Evolutionary conservation across 2,797 vertebrate species (phyloP), one percentile per base, ranked within the genome.

Genomic region (Octomys mimax): DNA sequence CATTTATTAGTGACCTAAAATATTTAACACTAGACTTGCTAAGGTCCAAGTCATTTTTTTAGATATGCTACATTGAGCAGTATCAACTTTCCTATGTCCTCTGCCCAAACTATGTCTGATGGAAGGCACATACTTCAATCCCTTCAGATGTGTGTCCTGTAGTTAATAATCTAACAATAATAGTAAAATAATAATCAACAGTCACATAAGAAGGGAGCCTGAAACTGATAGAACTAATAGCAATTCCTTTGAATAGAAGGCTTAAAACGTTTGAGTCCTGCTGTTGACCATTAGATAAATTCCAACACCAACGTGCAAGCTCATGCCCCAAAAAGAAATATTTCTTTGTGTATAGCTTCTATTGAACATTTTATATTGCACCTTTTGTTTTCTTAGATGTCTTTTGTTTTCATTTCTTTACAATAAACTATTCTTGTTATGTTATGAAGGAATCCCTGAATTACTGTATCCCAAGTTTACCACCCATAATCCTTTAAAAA

Each of bases 1-100:
- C 3, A 39, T 89, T 89, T 84, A 31, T 66, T 46, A 88, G 77
- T 89, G 26, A 86, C 52, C 68, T 33, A 57, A 87, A 95, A 92
- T 36, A 31, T 18, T 77, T 49, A 54, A 39, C 24, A 90, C 19
- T 89, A 61, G 33, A 11, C 4, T 18, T 83, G 14, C 52, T 36
- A 75, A 89, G 31, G 64, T 24, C 9, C 61, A 1, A 95, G 7
- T 71, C 66, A 19, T 46, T 13, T 71, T 31, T 84, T 88, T 64
- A 81, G 18, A 91, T 79, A 80, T 9, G 57, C 12, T 54, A 18
- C 12, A 16, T 24, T 88, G 85, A 81, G 6, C 18, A 79, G 85
- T 81, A 73, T 87, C 33, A n/a, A 26, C 94, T 77, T 87, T 91
- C 59, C 59, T 89, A 9, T 80, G 22, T 6, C 19, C 10, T 2